A percentile compares a stretch with the other conserved stretches of the same genome.
These are phyloP conservation scores for Lacanobia oleracea DNA, from an alignment of 2,888 invertebrate genomes.

Conservation along the genomic window DNA sequence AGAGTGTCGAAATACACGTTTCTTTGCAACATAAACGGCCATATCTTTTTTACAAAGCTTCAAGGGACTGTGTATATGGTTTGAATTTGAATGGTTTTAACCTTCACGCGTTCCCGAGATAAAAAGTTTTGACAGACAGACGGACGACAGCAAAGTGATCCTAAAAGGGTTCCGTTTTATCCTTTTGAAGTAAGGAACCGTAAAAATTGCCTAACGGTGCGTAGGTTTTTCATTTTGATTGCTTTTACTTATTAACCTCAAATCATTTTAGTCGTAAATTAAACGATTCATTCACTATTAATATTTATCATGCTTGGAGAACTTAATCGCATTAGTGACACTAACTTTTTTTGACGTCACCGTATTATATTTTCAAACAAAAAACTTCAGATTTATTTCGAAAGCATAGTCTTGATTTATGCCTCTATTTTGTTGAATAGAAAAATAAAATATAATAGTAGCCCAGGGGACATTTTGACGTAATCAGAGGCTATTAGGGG, in stretches of 20 bases:
- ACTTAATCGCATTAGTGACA: slow-evolving; percentile 29
- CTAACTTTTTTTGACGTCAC: slow-evolving; percentile 6
- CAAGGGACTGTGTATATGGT: no score
- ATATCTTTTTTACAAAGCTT: no score
- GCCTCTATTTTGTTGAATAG: slow-evolving; percentile 45
- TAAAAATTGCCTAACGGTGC: no score
- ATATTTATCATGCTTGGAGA: slow-evolving; percentile 20
- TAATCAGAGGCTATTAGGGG: slow-evolving; percentile 51
- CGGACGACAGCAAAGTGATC: no score
- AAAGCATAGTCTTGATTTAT: slow-evolving; percentile 46
- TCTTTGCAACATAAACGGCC: no score
- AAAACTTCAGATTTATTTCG: slow-evolving; percentile 33
- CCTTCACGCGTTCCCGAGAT: no score
- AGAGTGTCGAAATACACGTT: no score
- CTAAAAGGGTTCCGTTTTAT: no score
- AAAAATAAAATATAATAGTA: slow-evolving; percentile 43
- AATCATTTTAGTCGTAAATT: slow-evolving; percentile 1
- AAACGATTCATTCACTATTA: neutral
- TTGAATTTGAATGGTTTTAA: no score
- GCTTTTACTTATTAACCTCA: neutral
- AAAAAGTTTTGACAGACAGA: no score
- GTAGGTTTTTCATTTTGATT: neutral
- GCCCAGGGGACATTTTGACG: slow-evolving; percentile 31
- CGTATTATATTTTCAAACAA: slow-evolving; percentile 26
- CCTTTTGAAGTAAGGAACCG: no score